phyloP scores from a whole-genome alignment of 2,888 invertebrate genomes.

The Heliconius ismenius region DNA sequence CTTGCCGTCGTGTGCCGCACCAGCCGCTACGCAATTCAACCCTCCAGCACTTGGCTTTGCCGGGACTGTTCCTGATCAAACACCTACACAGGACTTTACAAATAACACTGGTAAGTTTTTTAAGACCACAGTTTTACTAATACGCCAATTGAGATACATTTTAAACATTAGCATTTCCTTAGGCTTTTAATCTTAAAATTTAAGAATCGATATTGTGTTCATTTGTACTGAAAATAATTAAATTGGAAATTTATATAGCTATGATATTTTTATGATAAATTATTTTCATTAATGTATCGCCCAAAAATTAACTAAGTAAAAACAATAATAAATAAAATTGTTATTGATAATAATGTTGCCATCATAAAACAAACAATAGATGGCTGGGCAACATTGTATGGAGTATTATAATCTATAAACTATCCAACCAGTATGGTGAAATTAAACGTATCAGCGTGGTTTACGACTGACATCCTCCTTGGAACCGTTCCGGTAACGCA shows the following conservation, averaged over 20 bases:
- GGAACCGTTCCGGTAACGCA: conserved; percentile 51
- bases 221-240: not conserved
- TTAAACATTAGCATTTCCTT: not conserved
- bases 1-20: conserved; percentile 89
- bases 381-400: conserved; percentile 54
- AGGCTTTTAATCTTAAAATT: not conserved
- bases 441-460: conserved; percentile 75
- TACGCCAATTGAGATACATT: not conserved
- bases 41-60: conserved; percentile 88
- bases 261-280: too few species aligned
- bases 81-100: conserved; percentile 81
- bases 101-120: conserved; percentile 79
- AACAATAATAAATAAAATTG: not conserved
- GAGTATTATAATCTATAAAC: conserved; percentile 57
- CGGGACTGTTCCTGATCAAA: conserved; percentile 86
- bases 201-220: not conserved
- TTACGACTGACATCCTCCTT: conserved; percentile 76
- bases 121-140: not conserved
- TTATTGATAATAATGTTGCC: not conserved
- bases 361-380: conserved; percentile 29
- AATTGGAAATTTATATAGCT: too few species aligned
- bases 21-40: conserved; percentile 86
- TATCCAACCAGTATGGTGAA: conserved; percentile 73
- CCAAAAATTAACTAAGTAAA: too few species aligned
- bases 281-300: too few species aligned